These are phyloP conservation scores for Amphiduros pacificus DNA, from an alignment of 2,888 invertebrate species.

Conservation along the genomic window DNA sequence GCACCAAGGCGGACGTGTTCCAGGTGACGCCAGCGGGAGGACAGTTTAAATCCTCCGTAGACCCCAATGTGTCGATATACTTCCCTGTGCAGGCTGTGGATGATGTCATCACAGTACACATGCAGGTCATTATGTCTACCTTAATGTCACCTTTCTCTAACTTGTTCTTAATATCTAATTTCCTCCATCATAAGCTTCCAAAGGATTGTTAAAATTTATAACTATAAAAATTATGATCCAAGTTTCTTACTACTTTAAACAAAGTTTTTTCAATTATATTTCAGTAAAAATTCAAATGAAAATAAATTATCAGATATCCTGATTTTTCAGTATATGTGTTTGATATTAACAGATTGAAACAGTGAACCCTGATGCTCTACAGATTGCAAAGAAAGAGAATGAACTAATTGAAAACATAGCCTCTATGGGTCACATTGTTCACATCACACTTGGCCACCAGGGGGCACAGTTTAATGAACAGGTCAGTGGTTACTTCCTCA, in stretches of 20 bases:
- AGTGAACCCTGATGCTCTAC: conserved; percentile 23
- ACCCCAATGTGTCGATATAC: conserved; percentile 41
- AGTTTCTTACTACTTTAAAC: too few relatives aligned
- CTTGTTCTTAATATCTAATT: neutral
- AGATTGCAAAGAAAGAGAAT: conserved; percentile 22
- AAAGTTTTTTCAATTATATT: too few relatives aligned
- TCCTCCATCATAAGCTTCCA: too few relatives aligned
- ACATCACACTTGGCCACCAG: conserved; percentile 27
- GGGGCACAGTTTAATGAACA: conserved; percentile 28
- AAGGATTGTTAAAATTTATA: too few relatives aligned
- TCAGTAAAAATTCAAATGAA: too few relatives aligned
- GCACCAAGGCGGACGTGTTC: conserved; percentile 14
- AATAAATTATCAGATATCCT: too few relatives aligned
- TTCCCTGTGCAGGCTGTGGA: conserved; percentile 46
- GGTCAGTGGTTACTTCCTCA: neutral
- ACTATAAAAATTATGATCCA: too few relatives aligned
- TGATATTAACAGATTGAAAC: conserved; percentile 30
- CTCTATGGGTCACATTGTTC: conserved; percentile 46
- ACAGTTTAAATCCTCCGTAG: conserved; percentile 42
- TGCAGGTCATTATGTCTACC: conserved; percentile 51
- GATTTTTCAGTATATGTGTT: too few relatives aligned
- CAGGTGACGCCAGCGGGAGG: conserved; percentile 47
- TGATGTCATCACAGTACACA: conserved; percentile 36
- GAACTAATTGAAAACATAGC: conserved; percentile 40
- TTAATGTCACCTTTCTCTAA: neutral